These are phyloP conservation scores for Luffia ferchaultella DNA, from an alignment of 2,888 invertebrate genomes.

Conservation along the genomic window DNA sequence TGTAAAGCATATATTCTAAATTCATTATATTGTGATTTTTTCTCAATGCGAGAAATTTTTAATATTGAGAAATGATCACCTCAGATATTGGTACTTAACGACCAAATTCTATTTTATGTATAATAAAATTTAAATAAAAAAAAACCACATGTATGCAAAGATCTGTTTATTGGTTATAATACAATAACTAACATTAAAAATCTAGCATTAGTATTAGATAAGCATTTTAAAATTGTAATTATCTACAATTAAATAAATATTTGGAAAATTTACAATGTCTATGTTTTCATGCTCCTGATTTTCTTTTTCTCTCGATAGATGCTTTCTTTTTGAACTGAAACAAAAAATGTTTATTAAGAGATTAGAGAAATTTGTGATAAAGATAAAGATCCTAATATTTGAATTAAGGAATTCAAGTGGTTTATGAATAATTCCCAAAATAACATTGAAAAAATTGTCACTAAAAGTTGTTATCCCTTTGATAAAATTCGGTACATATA, in stretches of 20 bases:
- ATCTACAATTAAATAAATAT: constrained; percentile 13
- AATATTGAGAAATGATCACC: not conserved
- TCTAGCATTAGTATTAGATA: constrained; percentile 20
- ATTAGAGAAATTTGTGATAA: no score
- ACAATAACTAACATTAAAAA: constrained; percentile 49
- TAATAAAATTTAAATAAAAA: not conserved
- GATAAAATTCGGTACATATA: no score
- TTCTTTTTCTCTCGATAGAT: constrained; percentile 74
- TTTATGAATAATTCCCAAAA: no score
- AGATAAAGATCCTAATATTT: no score
- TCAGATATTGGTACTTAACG: not conserved
- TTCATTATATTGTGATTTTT: constrained; percentile 25
- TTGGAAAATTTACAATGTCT: constrained; percentile 18
- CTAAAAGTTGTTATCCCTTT: no score
- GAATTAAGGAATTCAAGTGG: no score
- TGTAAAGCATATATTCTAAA: constrained; percentile 63
- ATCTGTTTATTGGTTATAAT: constrained; percentile 51
- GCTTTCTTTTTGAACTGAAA: constrained; percentile 72
- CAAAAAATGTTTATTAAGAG: no score
- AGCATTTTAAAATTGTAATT: constrained; percentile 22
- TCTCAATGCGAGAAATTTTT: not conserved
- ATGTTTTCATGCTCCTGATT: constrained; percentile 71
- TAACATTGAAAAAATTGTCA: no score
- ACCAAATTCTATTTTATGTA: not conserved
- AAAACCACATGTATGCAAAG: constrained; percentile 46